Conservation (phyloP, 2,888 invertebrate genomes). For the Villa cingulata region DNA sequence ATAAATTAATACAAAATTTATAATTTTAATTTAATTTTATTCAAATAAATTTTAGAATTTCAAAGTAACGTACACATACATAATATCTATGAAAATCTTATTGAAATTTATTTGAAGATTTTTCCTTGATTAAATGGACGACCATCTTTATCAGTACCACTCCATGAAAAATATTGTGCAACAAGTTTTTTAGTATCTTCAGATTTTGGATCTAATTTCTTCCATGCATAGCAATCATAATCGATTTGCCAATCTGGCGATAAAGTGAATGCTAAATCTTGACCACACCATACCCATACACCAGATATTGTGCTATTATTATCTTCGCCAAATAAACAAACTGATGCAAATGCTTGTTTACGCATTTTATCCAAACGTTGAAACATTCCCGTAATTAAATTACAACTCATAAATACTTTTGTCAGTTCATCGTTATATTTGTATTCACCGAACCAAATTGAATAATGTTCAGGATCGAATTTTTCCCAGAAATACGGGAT, state of each 20-base stretch:
- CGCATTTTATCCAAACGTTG: slow-evolving; percentile 97
- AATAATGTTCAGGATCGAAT: slow-evolving; percentile 90
- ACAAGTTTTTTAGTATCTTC: slow-evolving; percentile 77
- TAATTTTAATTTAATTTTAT: too few relatives aligned
- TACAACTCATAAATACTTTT: slow-evolving; percentile 96
- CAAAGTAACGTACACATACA: too few relatives aligned
- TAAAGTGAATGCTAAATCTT: slow-evolving; percentile 80
- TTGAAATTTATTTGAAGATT: slow-evolving; percentile 79
- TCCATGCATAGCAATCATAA: slow-evolving; percentile 94
- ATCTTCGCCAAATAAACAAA: slow-evolving; percentile 85
- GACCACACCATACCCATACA: slow-evolving; percentile 97
- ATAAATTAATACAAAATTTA: too few relatives aligned
- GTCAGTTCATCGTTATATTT: slow-evolving; percentile 86
- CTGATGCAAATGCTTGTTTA: slow-evolving; percentile 89
- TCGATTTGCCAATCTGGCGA: slow-evolving; percentile 92
- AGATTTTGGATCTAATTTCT: slow-evolving; percentile 69
- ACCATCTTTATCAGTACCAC: slow-evolving; percentile 71
- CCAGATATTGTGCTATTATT: slow-evolving; percentile 89
- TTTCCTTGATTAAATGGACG: slow-evolving; percentile 97
- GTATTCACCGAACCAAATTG: slow-evolving; percentile 96
- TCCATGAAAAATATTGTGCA: slow-evolving; percentile 81
- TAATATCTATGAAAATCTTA: too few relatives aligned
- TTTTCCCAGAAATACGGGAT: slow-evolving; percentile 98
- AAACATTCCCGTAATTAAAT: slow-evolving; percentile 94
- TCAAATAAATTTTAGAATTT: too few relatives aligned